phyloP scores from a whole-genome alignment of 2,113 vertebrate genomes.

The Taxidea taxus region DNA sequence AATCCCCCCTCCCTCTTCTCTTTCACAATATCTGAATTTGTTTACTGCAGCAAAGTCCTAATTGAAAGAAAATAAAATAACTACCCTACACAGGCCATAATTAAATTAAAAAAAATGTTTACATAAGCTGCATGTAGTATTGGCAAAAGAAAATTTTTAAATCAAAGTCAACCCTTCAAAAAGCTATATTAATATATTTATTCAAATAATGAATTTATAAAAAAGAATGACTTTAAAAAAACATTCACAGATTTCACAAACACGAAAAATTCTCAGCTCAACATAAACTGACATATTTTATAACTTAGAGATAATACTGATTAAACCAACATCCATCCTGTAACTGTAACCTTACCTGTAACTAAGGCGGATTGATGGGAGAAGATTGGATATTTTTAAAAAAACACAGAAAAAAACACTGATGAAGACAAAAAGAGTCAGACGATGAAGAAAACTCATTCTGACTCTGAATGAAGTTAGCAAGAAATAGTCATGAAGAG shows the following conservation, averaged over 20 bases:
- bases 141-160: neutral
- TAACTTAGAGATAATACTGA: neutral
- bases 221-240: neutral
- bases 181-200: neutral
- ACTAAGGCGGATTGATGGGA: neutral
- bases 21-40: neutral
- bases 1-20: neutral
- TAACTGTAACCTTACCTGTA: neutral
- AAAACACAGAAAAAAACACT: neutral
- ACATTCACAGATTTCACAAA: neutral
- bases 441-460: constrained; percentile 41
- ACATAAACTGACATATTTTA: constrained; percentile 8
- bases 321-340: neutral
- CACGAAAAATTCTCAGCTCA: neutral
- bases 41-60: neutral
- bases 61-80: neutral
- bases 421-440: neutral
- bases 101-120: neutral
- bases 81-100: neutral
- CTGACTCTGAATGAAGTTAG: neutral
- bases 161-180: neutral
- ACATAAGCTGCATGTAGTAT: neutral
- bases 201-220: constrained; percentile 32
- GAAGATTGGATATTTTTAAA: neutral
- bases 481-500: neutral